Conservation (phyloP, 2,113 vertebrate genomes). For the Thunnus maccoyii region DNA sequence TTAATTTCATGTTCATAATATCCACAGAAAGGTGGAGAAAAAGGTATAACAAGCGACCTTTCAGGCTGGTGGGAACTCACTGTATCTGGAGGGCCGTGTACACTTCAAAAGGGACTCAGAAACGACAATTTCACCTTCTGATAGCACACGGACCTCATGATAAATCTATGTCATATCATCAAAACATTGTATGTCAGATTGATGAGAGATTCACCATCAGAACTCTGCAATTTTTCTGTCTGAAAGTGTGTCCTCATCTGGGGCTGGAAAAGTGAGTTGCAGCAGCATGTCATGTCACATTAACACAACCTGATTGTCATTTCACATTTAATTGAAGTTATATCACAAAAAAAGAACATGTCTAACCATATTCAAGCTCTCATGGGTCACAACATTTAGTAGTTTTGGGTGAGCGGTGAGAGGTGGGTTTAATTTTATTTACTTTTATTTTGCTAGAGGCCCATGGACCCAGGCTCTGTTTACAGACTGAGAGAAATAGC, state of each 20-base stretch:
- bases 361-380: conserved; percentile 40
- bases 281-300: conserved; percentile 66
- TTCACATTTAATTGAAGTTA: conserved; percentile 65
- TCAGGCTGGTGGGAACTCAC: no score
- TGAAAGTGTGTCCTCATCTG: conserved; percentile 30
- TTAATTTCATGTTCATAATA: no score
- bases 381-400: conserved; percentile 54
- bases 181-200: conserved; percentile 10
- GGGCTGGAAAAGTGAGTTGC: conserved; percentile 51
- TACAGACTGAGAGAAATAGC: conserved; percentile 77
- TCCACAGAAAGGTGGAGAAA: no score
- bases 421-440: conserved; percentile 19
- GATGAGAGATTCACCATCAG: conserved; percentile 21
- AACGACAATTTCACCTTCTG: neutral
- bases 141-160: neutral
- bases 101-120: no score
- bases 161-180: neutral
- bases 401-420: conserved; percentile 42
- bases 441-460: conserved; percentile 58
- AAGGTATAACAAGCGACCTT: no score
- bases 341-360: conserved; percentile 48
- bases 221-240: neutral
- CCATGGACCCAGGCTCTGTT: conserved; percentile 70
- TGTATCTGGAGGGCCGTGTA: no score
- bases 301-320: conserved; percentile 61